Percentiles rank a stretch among this genome's conserved stretches.
phyloP scores from a whole-genome alignment of 2,113 vertebrate species.

The Pedetes capensis region DNA sequence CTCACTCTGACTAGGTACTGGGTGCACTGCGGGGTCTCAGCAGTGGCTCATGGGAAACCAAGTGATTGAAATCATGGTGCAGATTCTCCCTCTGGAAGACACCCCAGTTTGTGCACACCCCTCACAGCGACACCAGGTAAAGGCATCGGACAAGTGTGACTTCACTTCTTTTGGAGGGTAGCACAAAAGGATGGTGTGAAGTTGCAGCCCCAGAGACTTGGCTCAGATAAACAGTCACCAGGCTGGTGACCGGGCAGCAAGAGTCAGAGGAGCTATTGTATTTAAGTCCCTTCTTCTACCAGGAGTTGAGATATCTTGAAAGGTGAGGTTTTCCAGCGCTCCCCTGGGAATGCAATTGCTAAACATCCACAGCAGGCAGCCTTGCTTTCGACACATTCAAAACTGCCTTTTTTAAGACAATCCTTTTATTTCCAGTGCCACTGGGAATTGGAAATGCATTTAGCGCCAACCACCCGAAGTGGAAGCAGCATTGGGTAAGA shows the following conservation, averaged over 20 bases:
- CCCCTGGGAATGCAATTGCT: slow-evolving; percentile 20
- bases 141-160: neutral
- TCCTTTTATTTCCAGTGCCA: slow-evolving; percentile 26
- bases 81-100: neutral
- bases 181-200: neutral
- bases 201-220: neutral
- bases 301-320: neutral
- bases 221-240: neutral
- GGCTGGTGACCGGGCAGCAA: neutral
- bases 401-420: neutral
- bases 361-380: slow-evolving; percentile 40
- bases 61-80: neutral
- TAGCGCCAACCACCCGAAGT: slow-evolving; percentile 27
- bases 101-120: neutral
- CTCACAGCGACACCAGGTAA: neutral
- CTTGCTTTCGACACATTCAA: slow-evolving; percentile 35
- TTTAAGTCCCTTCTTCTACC: slow-evolving; percentile 39
- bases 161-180: neutral
- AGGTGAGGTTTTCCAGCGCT: slow-evolving; percentile 24
- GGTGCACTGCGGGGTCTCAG: neutral
- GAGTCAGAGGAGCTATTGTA: neutral
- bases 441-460: slow-evolving; percentile 43
- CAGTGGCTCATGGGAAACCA: neutral
- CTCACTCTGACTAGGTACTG: neutral
- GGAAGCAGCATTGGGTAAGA: neutral